Evolutionary conservation across 2,113 vertebrate species (phyloP), one percentile per base, ranked within the genome.

Genomic region (Hippocampus abdominalis): DNA sequence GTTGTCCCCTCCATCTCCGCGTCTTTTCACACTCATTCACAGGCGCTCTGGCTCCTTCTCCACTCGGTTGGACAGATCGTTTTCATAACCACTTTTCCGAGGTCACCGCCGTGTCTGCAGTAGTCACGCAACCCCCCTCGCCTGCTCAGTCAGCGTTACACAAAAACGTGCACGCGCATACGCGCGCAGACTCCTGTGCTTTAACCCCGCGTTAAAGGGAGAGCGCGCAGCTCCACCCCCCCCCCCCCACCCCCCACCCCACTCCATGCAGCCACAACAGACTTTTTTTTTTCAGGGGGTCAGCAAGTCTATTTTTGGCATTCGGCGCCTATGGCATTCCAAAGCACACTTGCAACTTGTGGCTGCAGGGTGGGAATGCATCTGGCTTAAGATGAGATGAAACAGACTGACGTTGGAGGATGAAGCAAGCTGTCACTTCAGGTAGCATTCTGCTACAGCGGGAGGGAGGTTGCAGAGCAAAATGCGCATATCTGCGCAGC

Each of bases 31-130:
- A 86, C 86, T 90, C 93, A 84, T 78, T 88, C 89, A 0, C 66
- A 69, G 70, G 44, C 70, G 13, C 72, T 27, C 72, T 74, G 78
- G 25, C 69, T 86, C 71, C 77, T 85, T 84, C 89, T 87, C 85
- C 5, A 27, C 81, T 92, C 85, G 84, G 88, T 92, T 94, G 89
- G 70, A 92, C 92, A 93, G 92, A 94, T 94, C 91, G 86, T 93
- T 94, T 93, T 94, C 93, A 94, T 94, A 94, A 93, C 93, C 93
- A 91, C 93, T 94, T 92, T 92, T 94, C 93, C 93, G 92, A 93
- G 93, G 93, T 93, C 93, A 93, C 91, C 92, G 89, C 88, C 88
- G 91, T 84, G 93, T 90, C 93, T 94, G 93, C 92, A 92, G 86
- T 91, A 94, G 95, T 95, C 94, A 96, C 94, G 94, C 94, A 95